Percentiles rank a stretch among this genome's conserved stretches.
These are phyloP conservation scores for Colletes latitarsis DNA, from an alignment of 1,140 invertebrate genomes.

Conservation along the genomic window DNA sequence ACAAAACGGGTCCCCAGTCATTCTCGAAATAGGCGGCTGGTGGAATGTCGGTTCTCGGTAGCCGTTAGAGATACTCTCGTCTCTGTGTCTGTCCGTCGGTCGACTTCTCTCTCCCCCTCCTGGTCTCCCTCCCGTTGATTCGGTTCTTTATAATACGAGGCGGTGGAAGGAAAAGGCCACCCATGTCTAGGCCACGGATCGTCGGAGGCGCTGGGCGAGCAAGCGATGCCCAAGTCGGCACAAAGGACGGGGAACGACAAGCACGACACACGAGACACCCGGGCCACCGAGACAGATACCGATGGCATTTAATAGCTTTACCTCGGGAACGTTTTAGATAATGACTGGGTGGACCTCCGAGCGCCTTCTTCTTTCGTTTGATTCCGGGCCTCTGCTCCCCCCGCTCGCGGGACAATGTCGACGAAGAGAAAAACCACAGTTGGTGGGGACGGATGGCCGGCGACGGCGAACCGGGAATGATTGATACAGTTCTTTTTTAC, in stretches of 20 bases:
- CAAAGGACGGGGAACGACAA: constrained; percentile 45
- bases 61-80: constrained; percentile 11
- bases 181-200: constrained; percentile 50
- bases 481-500: constrained; percentile 14
- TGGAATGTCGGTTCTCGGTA: constrained; percentile 54
- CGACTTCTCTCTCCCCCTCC: neutral
- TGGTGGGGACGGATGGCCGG: neutral
- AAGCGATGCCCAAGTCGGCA: constrained; percentile 18
- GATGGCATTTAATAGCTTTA: constrained; percentile 65
- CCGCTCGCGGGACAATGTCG: neutral
- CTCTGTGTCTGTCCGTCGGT: constrained; percentile 12
- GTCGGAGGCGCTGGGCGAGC: constrained; percentile 36
- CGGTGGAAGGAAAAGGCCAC: constrained; percentile 43
- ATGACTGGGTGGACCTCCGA: constrained; percentile 57
- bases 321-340: constrained; percentile 66
- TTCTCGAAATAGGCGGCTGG: constrained; percentile 66
- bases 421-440: neutral
- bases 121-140: constrained; percentile 8
- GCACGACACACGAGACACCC: constrained; percentile 14
- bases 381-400: constrained; percentile 26
- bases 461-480: constrained; percentile 16
- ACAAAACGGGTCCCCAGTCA: constrained; percentile 59
- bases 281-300: constrained; percentile 63
- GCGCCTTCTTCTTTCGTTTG: constrained; percentile 57
- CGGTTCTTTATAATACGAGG: constrained; percentile 29